These are phyloP conservation scores for Neosalanx taihuensis DNA, from an alignment of 2,797 vertebrate genomes.

Conservation along the genomic window DNA sequence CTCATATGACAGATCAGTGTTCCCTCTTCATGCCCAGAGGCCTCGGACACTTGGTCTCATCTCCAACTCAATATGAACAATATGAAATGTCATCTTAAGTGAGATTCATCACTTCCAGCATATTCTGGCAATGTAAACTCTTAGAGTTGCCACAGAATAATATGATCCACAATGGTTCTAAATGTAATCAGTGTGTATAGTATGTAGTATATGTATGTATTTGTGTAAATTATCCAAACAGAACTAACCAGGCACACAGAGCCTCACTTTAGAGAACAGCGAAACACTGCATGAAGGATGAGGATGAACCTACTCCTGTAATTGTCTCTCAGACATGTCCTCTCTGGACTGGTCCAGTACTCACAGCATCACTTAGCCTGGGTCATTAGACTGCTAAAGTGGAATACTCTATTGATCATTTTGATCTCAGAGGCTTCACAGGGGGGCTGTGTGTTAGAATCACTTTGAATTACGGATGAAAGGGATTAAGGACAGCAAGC, in stretches of 20 bases:
- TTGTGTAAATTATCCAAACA: neutral
- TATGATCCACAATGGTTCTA: neutral
- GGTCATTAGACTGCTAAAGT: neutral
- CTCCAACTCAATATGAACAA: neutral
- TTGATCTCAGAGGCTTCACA: neutral
- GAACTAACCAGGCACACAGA: neutral
- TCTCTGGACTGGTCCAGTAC: neutral
- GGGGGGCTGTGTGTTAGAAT: neutral
- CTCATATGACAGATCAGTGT: neutral
- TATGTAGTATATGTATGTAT: neutral
- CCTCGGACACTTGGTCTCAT: neutral
- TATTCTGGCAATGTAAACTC: neutral
- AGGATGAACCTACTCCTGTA: neutral
- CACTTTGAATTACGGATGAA: conserved; percentile 3
- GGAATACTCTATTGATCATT: conserved; percentile 1
- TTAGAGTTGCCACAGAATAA: neutral
- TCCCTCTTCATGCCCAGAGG: neutral
- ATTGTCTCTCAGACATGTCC: neutral
- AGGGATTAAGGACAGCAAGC: neutral
- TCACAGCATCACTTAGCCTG: neutral
- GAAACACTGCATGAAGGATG: neutral
- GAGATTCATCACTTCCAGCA: neutral
- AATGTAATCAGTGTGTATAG: neutral
- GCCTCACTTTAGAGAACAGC: neutral
- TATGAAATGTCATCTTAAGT: neutral